Evolutionary conservation across 2,888 invertebrate species (phyloP).

Genomic region (Lissonota sp.): DNA sequence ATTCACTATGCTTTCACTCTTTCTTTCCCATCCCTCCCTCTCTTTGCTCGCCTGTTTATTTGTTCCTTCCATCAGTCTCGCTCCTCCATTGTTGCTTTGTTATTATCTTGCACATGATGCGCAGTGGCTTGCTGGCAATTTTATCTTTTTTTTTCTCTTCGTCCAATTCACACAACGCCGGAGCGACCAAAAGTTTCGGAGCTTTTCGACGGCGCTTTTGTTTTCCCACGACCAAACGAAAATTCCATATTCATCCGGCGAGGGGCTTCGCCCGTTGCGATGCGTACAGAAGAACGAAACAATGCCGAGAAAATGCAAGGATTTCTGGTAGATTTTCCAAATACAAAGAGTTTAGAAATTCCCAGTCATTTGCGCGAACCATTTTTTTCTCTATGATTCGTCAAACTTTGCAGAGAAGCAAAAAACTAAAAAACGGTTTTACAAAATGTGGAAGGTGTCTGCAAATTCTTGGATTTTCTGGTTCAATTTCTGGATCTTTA

Average conservation of each 20-base stretch:
- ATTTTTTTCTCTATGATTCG: no score
- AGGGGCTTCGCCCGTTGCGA: conserved; percentile 7
- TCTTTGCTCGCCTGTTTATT: conserved; percentile 4
- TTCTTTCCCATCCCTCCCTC: neutral
- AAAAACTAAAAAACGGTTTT: no score
- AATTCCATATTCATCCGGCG: neutral
- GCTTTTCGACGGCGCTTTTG: conserved; percentile 39
- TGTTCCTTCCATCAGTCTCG: neutral
- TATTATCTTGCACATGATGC: neutral
- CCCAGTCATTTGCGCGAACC: no score
- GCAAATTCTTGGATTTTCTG: no score
- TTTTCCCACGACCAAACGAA: conserved; percentile 14
- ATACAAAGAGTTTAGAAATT: no score
- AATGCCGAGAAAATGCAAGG: conserved; percentile 6
- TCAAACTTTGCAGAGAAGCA: no score
- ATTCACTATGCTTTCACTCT: neutral
- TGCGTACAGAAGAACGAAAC: conserved; percentile 15
- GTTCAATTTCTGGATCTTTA: no score
- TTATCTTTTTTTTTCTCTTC: conserved; percentile 21
- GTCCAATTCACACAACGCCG: neutral
- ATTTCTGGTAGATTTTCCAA: no score
- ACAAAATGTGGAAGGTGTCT: no score
- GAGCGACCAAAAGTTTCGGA: conserved; percentile 38
- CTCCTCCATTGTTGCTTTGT: neutral
- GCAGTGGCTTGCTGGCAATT: neutral